Percentiles rank a stretch among this genome's conserved stretches.
phyloP scores from a whole-genome alignment of 1,140 invertebrate species.

The Leptopilina clavipes region DNA sequence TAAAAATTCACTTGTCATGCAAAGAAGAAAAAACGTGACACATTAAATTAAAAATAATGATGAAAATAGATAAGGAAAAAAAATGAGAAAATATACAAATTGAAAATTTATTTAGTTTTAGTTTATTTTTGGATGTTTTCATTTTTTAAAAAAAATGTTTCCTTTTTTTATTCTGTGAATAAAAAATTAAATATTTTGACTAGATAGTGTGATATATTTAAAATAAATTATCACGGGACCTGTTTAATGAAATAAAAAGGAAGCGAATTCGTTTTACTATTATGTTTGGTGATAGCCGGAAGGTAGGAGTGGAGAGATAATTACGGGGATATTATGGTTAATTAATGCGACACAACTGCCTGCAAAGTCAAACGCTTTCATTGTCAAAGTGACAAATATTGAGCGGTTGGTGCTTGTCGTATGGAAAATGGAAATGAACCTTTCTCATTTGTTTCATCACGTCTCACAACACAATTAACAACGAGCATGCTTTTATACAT shows the following conservation, averaged over 20 bases:
- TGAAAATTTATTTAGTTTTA: too few species aligned
- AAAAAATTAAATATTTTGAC: too few species aligned
- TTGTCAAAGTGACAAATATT: constrained; percentile 28
- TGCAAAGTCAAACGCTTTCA: background rate
- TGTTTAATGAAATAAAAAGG: background rate
- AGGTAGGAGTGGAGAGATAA: background rate
- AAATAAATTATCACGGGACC: background rate
- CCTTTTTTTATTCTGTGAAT: too few species aligned
- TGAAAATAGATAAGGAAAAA: too few species aligned
- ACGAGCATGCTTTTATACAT: background rate
- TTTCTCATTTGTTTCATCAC: constrained; percentile 23
- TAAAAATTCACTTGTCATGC: background rate
- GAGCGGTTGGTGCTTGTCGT: constrained; percentile 1
- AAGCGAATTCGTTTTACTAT: background rate
- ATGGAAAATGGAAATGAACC: constrained; percentile 3
- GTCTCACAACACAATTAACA: background rate
- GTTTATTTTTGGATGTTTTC: too few species aligned
- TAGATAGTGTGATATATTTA: too few species aligned
- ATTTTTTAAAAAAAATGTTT: too few species aligned
- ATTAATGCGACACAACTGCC: constrained; percentile 1
- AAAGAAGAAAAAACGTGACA: too few species aligned
- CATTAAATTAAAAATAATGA: too few species aligned
- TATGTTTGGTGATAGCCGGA: background rate
- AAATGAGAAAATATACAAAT: too few species aligned
- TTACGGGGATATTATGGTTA: background rate